These are phyloP conservation scores for Arctopsyche grandis DNA, from an alignment of 1,140 invertebrate genomes.

Conservation along the genomic window DNA sequence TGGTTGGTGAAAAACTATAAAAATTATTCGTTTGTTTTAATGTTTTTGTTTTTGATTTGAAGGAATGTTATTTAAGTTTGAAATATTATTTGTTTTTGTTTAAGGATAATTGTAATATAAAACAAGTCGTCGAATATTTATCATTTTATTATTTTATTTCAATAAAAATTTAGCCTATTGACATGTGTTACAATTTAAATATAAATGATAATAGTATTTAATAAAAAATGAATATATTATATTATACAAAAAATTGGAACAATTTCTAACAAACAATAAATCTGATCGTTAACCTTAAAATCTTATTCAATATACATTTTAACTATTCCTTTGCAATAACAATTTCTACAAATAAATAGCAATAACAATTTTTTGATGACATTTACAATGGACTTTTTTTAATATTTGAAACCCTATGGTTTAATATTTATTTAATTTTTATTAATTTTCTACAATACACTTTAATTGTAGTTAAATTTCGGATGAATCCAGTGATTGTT, in stretches of 20 bases:
- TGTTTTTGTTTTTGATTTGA: too few species aligned
- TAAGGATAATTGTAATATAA: not conserved
- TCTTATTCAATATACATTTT: constrained; percentile 36
- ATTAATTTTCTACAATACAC: constrained; percentile 4
- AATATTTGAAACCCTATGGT: constrained; percentile 12
- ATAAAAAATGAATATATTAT: constrained; percentile 29
- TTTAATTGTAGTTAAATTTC: constrained; percentile 15
- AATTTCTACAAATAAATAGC: constrained; percentile 45
- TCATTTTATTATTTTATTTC: constrained; percentile 33
- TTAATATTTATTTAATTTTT: constrained; percentile 6
- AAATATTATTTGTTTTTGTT: too few species aligned
- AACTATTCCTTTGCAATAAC: constrained; percentile 37
- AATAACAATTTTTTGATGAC: constrained; percentile 38
- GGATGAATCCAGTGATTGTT: not conserved
- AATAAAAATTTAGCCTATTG: constrained; percentile 37
- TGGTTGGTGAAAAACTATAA: too few species aligned
- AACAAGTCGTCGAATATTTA: not conserved
- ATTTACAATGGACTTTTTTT: constrained; percentile 40
- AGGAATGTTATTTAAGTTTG: too few species aligned
- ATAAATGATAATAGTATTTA: constrained; percentile 15
- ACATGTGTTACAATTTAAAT: constrained; percentile 34
- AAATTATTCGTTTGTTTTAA: too few species aligned
- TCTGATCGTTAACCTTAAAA: constrained; percentile 27
- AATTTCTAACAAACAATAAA: constrained; percentile 42
- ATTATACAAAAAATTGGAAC: constrained; percentile 32